A percentile compares a stretch with the other conserved stretches of the same genome.
These are phyloP conservation scores for Sapayoa aenigma DNA, from an alignment of 2,113 vertebrate genomes.

Conservation along the genomic window DNA sequence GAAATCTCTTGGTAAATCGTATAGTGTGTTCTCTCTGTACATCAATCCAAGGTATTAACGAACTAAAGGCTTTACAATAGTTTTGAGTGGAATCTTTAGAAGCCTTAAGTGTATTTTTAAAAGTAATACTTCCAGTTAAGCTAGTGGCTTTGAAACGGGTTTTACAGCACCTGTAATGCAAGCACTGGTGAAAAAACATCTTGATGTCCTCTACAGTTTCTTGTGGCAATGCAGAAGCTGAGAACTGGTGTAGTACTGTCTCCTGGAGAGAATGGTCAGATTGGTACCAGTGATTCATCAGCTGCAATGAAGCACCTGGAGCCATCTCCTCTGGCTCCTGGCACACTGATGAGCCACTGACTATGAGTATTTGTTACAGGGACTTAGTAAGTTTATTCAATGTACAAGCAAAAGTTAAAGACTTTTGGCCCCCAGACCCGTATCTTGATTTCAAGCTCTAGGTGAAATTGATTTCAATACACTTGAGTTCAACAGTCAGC, in stretches of 20 bases:
- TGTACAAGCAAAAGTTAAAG: background rate
- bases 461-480: background rate
- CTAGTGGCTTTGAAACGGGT: no score
- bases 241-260: background rate
- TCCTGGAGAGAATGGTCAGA: background rate
- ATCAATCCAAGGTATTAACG: no score
- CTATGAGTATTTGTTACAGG: accelerated
- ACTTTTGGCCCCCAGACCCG: accelerated
- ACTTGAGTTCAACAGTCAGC: background rate
- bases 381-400: background rate
- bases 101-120: no score
- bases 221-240: accelerated
- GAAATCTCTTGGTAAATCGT: no score
- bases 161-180: background rate
- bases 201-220: background rate
- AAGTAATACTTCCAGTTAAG: no score
- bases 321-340: background rate
- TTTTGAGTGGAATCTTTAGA: no score
- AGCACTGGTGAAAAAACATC: background rate
- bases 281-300: background rate
- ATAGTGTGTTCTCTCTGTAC: no score
- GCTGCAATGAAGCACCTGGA: background rate
- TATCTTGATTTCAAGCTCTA: background rate
- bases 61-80: no score
- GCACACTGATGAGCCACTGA: accelerated